Evolutionary conservation across 2,888 invertebrate species (phyloP).

Genomic region (Brachyopa scutellaris): DNA sequence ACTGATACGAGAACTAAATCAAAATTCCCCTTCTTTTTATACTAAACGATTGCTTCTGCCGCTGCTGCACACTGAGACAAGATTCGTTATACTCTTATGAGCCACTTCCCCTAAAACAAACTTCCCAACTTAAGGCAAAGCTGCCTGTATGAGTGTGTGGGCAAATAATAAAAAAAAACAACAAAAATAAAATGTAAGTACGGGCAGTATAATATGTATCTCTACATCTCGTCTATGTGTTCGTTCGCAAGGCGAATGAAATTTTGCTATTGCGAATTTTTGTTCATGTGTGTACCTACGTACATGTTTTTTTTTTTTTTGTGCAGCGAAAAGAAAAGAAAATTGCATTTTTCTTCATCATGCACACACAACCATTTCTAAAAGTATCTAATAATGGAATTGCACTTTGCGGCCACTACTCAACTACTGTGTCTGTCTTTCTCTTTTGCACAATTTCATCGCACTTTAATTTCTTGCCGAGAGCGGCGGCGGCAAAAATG

Average conservation of each 20-base stretch:
- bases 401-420: constrained; percentile 68
- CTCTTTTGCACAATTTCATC: constrained; percentile 61
- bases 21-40: constrained; percentile 59
- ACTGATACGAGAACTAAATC: constrained; percentile 73
- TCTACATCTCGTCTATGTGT: constrained; percentile 39
- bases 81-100: constrained; percentile 48
- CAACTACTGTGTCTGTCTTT: constrained; percentile 58
- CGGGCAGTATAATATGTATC: no score
- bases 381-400: constrained; percentile 70
- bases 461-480: constrained; percentile 48
- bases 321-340: constrained; percentile 55
- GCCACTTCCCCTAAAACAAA: constrained; percentile 61
- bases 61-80: constrained; percentile 40
- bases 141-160: constrained; percentile 34
- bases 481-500: constrained; percentile 21
- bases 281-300: constrained; percentile 1
- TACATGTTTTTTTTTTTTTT: not conserved
- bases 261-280: constrained; percentile 53
- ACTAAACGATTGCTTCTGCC: constrained; percentile 5
- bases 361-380: constrained; percentile 57
- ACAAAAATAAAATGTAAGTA: constrained; percentile 10
- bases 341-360: constrained; percentile 72
- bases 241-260: constrained; percentile 59
- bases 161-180: constrained; percentile 22
- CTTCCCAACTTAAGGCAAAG: constrained; percentile 65